Evolutionary conservation across 2,888 invertebrate genomes (phyloP), one percentile per base, ranked within the genome.

Genomic region (Synergus itoensis): DNA sequence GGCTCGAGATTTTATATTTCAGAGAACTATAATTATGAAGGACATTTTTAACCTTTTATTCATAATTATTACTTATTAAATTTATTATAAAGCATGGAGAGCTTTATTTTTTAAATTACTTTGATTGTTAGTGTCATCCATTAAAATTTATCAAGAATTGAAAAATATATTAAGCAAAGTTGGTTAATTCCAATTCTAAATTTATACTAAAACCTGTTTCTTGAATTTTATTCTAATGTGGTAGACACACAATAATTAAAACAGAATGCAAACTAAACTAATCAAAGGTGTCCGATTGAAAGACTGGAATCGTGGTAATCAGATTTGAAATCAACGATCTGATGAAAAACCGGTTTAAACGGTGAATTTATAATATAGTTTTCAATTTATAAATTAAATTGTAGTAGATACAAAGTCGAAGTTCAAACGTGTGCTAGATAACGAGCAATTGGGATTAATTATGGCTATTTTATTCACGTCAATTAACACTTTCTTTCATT

Each of bases 311-410:
- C 53, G 73, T 40, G 36, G 18, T 53, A n/a, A 57, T 48, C 53
- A 73, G 36, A 53, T 73, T 53, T 9, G 48, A 73, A 73, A 73
- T 73, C 53, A 73, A 53, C n/a, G 48, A 57, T 18, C 53, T 11
- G 73, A 40, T 53, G 73, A 53, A 48, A 73, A 53, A 14, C 69
- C 28, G 48, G 45, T 73, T 73, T 18, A 4, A 36, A 73, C 53
- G 48, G 73, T 40, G 53, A 53, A 53, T 36, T 36, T 36, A 36
- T 36, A 36, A 36, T 57, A 16, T 9, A 53, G 36, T 73, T 73
- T 73, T 73, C 45, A 73, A 40, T 73, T 53, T 73, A 53, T 73
- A 73, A 73, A 73, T 53, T 53, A 73, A 73, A 28, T 1, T 1
- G 16, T 28, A n/a, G 14, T 73, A 53, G 28, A 4, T 53, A 48